These are phyloP conservation scores for Antheraea pernyi DNA, from an alignment of 1,140 invertebrate species.

Conservation along the genomic window DNA sequence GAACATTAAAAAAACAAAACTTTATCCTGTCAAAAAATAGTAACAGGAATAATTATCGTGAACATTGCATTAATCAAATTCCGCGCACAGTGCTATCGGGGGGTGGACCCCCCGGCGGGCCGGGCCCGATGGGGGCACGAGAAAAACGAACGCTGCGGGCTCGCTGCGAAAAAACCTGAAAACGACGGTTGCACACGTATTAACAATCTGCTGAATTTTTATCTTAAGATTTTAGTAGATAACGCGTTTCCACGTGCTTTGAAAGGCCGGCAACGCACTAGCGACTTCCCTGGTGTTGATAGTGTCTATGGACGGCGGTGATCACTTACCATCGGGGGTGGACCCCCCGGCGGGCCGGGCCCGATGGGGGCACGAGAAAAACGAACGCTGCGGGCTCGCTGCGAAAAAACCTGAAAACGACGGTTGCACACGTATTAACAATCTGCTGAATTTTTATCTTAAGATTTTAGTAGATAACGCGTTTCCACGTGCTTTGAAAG, in stretches of 20 bases:
- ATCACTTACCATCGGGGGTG: too few species aligned
- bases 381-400: conserved; percentile 65
- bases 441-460: conserved; percentile 22
- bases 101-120: conserved; percentile 17
- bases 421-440: conserved; percentile 24
- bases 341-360: conserved; percentile 14
- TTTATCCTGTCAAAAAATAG: conserved; percentile 75
- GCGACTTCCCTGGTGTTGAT: too few species aligned
- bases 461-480: conserved; percentile 5
- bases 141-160: conserved; percentile 68
- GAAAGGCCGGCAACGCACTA: too few species aligned
- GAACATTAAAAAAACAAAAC: conserved; percentile 41
- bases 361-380: conserved; percentile 43
- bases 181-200: conserved; percentile 34
- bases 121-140: conserved; percentile 30
- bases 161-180: conserved; percentile 68
- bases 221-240: conserved; percentile 5
- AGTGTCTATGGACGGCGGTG: too few species aligned
- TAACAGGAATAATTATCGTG: conserved; percentile 77
- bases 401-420: conserved; percentile 67
- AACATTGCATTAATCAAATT: conserved; percentile 79
- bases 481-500: too few species aligned
- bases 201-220: conserved; percentile 22
- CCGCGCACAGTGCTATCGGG: conserved; percentile 63
- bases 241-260: too few species aligned